A percentile compares a stretch with the other conserved stretches of the same genome.
Conservation (phyloP, 2,113 vertebrate species). For the Callipepla squamata region DNA sequence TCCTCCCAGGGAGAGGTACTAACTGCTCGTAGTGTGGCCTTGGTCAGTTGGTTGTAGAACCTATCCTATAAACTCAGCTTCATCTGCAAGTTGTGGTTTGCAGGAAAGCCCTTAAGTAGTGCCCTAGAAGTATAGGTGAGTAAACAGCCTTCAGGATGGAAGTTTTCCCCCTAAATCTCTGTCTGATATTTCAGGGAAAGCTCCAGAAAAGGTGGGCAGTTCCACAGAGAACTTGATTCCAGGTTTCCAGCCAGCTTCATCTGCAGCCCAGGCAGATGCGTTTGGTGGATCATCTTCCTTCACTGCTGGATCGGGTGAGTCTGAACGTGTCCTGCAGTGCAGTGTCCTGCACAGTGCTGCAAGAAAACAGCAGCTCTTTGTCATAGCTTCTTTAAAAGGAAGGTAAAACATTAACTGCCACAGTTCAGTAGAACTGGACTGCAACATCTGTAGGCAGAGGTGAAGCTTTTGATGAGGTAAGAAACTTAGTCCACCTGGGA, state of each 20-base stretch:
- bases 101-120: background rate
- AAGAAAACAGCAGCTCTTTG: background rate
- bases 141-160: background rate
- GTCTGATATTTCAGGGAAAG: conserved; percentile 77
- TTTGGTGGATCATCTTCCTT: conserved; percentile 82
- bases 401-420: background rate
- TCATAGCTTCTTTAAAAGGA: background rate
- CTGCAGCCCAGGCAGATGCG: conserved; percentile 64
- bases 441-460: background rate
- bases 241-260: conserved; percentile 76
- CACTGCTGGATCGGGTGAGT: conserved; percentile 83
- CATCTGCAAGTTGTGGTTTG: background rate
- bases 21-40: background rate
- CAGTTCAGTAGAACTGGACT: background rate
- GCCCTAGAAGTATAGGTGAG: background rate
- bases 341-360: background rate
- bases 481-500: background rate
- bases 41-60: background rate
- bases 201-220: conserved; percentile 81
- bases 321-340: fast-evolving
- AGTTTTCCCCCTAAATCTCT: background rate
- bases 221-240: conserved; percentile 88
- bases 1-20: background rate
- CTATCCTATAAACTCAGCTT: background rate
- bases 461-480: background rate